These are phyloP conservation scores for Geotrypetes seraphini DNA, from an alignment of 2,797 vertebrate species.

Conservation along the genomic window DNA sequence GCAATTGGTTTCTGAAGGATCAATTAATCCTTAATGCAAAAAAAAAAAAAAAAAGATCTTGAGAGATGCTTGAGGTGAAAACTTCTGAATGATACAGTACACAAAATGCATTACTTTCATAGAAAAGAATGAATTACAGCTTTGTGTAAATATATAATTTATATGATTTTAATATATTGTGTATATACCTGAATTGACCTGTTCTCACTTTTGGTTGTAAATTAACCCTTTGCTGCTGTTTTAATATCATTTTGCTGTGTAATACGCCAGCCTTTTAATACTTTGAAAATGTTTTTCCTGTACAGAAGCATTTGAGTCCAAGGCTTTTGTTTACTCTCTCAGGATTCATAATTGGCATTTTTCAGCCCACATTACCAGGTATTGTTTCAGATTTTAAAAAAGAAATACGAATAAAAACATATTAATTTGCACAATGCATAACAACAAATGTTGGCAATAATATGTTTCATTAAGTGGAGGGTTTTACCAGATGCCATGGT, in stretches of 20 bases:
- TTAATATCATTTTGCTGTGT: conserved; percentile 32
- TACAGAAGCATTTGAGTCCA: too few relatives aligned
- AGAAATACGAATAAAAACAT: too few relatives aligned
- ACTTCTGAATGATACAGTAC: not conserved
- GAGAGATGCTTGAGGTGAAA: conserved; percentile 13
- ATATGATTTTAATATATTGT: conserved; percentile 82
- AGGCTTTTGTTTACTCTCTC: too few relatives aligned
- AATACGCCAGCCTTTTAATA: conserved; percentile 23
- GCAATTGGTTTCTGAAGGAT: conserved; percentile 14
- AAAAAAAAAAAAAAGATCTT: not conserved
- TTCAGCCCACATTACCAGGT: too few relatives aligned
- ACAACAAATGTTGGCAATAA: conserved; percentile 1
- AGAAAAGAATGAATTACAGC: too few relatives aligned
- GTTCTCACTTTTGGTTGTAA: conserved; percentile 47
- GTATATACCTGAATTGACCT: conserved; percentile 49
- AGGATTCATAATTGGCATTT: too few relatives aligned
- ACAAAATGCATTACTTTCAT: conserved; percentile 23
- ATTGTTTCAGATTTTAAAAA: too few relatives aligned
- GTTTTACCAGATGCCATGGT: conserved; percentile 10
- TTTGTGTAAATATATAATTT: conserved; percentile 78
- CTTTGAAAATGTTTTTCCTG: conserved; percentile 38
- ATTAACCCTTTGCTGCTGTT: conserved; percentile 47
- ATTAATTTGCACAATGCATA: not conserved
- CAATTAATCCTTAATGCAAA: conserved; percentile 19
- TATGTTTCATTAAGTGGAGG: conserved; percentile 6